A percentile compares a stretch with the other conserved stretches of the same genome.
phyloP scores from a whole-genome alignment of 2,797 vertebrate genomes.

The Sus cebifrons region DNA sequence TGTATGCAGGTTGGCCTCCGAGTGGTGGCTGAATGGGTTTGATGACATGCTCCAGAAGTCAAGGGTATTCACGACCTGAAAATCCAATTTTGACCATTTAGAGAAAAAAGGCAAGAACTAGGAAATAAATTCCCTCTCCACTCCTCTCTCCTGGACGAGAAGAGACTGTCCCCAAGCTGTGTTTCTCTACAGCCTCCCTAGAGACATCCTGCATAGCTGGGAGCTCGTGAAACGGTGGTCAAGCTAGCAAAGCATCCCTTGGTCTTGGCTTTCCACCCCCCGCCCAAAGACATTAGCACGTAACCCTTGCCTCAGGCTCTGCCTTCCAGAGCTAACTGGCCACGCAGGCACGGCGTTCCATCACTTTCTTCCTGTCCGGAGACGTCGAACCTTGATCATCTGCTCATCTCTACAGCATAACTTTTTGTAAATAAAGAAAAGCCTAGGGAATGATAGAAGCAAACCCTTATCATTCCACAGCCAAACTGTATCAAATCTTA shows the following conservation, averaged over 20 bases:
- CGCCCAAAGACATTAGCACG: not conserved
- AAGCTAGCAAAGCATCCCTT: not conserved
- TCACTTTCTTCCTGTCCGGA: not conserved
- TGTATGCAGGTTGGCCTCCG: not conserved
- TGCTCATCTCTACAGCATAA: not conserved
- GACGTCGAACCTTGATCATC: not conserved
- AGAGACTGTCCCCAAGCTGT: not conserved
- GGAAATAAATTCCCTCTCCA: conserved; percentile 27
- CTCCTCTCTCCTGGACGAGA: not conserved
- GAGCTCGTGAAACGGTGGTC: not conserved
- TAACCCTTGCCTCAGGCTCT: conserved; percentile 1
- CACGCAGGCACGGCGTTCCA: not conserved
- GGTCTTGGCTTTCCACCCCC: not conserved
- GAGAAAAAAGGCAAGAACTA: not conserved
- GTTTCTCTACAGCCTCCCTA: not conserved
- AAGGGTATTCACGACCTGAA: not conserved
- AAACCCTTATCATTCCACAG: not conserved
- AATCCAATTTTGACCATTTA: not conserved
- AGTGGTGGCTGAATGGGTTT: not conserved
- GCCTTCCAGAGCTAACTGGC: not conserved
- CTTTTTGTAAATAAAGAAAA: not conserved
- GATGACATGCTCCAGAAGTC: not conserved
- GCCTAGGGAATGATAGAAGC: not conserved
- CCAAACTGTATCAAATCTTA: not conserved
- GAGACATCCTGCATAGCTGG: not conserved